Evolutionary conservation across 30 jellyfish, hydroid and myxozoan genomes (phyloP).

Genomic region (Cassiopea andromeda): DNA sequence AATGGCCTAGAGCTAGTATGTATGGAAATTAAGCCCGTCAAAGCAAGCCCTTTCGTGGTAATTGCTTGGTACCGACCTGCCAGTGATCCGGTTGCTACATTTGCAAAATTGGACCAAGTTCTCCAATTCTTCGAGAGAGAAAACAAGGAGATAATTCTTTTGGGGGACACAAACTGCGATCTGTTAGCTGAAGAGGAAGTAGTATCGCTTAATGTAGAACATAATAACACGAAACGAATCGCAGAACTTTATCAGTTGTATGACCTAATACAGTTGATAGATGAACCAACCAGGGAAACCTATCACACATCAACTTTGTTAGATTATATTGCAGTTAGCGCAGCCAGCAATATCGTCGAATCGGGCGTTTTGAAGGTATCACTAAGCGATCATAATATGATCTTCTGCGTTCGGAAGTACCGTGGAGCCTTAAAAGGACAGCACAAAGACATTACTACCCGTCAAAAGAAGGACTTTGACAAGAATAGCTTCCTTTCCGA

Average conservation of each 20-base stretch:
- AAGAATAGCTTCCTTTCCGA: constrained; percentile 22
- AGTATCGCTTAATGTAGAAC: constrained; percentile 36
- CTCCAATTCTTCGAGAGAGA: constrained; percentile 45
- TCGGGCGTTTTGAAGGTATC: constrained; percentile 45
- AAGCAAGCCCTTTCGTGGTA: constrained; percentile 48
- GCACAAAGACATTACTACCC: constrained; percentile 24
- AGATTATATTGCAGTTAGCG: constrained; percentile 47
- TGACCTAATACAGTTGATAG: constrained; percentile 56
- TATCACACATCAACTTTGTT: constrained; percentile 46
- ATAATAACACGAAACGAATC: constrained; percentile 48
- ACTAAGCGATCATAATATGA: constrained; percentile 49
- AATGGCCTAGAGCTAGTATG: constrained; percentile 42
- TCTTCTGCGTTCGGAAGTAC: constrained; percentile 69
- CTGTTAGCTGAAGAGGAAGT: constrained; percentile 43
- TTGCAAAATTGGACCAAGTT: constrained; percentile 44
- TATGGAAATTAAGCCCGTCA: constrained; percentile 25
- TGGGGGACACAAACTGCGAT: constrained; percentile 48
- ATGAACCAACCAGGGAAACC: constrained; percentile 51
- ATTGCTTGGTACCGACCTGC: constrained; percentile 44
- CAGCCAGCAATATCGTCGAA: constrained; percentile 45
- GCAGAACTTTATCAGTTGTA: constrained; percentile 44
- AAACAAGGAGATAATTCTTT: constrained; percentile 34
- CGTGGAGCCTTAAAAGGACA: constrained; percentile 9
- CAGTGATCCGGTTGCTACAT: constrained; percentile 49
- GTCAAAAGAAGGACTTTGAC: constrained; percentile 21